phyloP scores from a whole-genome alignment of 2,113 vertebrate genomes.

The Leptosomus discolor region DNA sequence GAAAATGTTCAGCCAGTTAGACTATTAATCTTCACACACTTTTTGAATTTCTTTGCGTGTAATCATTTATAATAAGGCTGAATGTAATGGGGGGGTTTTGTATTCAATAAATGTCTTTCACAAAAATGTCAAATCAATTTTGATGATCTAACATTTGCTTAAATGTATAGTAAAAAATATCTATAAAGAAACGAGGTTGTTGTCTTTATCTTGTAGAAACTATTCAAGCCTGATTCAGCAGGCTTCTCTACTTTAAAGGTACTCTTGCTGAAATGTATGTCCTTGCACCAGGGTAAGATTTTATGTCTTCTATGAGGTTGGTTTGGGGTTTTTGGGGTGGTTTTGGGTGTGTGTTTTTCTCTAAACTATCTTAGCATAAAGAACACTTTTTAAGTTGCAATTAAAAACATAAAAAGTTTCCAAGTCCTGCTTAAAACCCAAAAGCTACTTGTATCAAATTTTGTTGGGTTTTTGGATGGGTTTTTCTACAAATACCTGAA shows the following conservation, averaged over 20 bases:
- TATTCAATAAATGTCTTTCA: constrained; percentile 71
- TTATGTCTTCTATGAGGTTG: neutral
- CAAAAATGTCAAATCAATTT: constrained; percentile 50
- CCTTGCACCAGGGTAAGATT: neutral
- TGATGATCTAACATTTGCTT: constrained; percentile 29
- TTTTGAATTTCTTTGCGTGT: constrained; percentile 28
- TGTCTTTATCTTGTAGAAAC: neutral
- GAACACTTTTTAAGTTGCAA: neutral
- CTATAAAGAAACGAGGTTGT: neutral
- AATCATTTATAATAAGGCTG: constrained; percentile 52
- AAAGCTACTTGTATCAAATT: neutral
- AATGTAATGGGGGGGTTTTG: constrained; percentile 48
- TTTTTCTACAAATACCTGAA: neutral
- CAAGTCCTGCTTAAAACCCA: neutral
- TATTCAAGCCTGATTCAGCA: neutral
- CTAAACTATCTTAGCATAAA: neutral
- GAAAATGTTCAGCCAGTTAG: constrained; percentile 53
- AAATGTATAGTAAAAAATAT: constrained; percentile 30
- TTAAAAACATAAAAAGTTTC: neutral
- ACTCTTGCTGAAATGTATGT: neutral
- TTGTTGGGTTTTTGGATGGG: neutral
- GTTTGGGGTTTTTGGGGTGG: neutral
- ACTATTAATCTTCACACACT: neutral
- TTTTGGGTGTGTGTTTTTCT: neutral
- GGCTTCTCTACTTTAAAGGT: neutral